A percentile compares a stretch with the other conserved stretches of the same genome.
Evolutionary conservation across 2,113 vertebrate species (phyloP).

Genomic region (Rhizomys pruinosus): DNA sequence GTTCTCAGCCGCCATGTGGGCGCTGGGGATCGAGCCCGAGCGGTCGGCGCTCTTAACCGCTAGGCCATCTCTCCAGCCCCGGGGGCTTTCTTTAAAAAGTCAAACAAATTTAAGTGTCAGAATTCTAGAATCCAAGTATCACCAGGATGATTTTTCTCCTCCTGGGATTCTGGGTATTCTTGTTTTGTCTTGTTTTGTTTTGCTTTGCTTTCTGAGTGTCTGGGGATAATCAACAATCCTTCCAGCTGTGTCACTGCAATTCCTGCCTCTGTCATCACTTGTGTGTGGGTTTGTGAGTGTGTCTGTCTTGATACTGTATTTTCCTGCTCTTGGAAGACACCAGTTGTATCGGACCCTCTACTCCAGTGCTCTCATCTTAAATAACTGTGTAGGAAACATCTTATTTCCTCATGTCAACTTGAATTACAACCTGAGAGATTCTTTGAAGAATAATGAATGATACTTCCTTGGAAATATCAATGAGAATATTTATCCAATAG

Average conservation of each 20-base stretch:
- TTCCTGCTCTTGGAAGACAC: neutral
- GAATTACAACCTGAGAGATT: neutral
- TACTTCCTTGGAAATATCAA: neutral
- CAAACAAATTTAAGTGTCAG: no score
- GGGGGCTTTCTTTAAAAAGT: no score
- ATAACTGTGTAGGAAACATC: neutral
- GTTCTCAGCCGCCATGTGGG: no score
- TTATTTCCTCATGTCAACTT: neutral
- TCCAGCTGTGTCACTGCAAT: neutral
- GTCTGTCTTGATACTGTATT: neutral
- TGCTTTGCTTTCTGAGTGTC: neutral
- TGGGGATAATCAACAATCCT: no score
- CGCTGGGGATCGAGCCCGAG: no score
- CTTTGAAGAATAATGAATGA: neutral
- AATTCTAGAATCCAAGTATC: neutral
- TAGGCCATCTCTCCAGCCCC: no score
- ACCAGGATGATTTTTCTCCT: accelerated
- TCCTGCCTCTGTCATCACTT: neutral
- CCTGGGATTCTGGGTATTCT: neutral
- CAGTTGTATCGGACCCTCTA: neutral
- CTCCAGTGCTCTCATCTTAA: neutral
- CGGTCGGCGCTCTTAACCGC: no score
- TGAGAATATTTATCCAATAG: neutral
- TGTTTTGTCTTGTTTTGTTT: neutral
- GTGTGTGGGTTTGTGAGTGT: neutral